These are phyloP conservation scores for Upupa epops DNA, from an alignment of 2,113 vertebrate genomes.

Conservation along the genomic window DNA sequence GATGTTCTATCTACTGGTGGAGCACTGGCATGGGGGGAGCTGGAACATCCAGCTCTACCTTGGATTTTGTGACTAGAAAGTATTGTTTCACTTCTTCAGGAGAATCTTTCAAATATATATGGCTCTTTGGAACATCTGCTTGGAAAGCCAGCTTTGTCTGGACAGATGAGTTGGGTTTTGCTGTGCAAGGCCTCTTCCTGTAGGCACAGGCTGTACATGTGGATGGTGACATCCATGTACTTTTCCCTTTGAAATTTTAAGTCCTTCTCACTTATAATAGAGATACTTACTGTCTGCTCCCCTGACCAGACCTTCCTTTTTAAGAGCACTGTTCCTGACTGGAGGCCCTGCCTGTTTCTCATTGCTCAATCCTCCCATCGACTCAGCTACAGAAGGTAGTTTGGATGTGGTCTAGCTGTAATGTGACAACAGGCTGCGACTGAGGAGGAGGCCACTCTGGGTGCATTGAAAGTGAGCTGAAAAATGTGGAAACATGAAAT, in stretches of 20 bases:
- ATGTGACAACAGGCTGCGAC: not conserved
- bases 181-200: not conserved
- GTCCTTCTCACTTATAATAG: not conserved
- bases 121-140: not conserved
- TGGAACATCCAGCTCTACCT: not conserved
- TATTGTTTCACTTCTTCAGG: not conserved
- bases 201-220: not conserved
- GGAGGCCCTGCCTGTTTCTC: not conserved
- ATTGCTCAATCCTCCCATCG: not conserved
- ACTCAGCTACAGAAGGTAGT: not conserved
- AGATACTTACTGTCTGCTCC: not conserved
- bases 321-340: not conserved
- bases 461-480: not conserved
- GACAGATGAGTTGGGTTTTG: not conserved
- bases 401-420: not conserved
- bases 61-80: not conserved
- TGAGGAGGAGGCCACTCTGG: not conserved
- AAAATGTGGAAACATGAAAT: not conserved
- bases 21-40: not conserved
- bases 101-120: not conserved
- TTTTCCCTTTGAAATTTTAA: not conserved
- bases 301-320: not conserved
- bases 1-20: not conserved
- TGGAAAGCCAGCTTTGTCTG: not conserved
- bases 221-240: not conserved